A percentile compares a stretch with the other conserved stretches of the same genome.
Conservation (phyloP, 2,113 vertebrate genomes). For the Indicator maculatus region DNA sequence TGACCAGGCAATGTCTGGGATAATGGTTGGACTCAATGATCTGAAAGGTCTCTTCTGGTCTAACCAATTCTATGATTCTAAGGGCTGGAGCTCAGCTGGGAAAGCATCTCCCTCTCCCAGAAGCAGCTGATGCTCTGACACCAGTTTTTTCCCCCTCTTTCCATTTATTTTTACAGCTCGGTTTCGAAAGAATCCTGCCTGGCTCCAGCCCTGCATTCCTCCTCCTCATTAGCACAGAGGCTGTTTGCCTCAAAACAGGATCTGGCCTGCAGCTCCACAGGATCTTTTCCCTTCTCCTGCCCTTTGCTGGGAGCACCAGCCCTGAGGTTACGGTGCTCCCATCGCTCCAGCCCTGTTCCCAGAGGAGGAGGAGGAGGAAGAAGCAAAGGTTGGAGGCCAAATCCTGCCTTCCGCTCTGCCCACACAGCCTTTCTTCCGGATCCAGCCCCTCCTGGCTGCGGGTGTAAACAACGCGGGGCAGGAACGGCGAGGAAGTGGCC, state of each 20-base stretch:
- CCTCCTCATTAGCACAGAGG: not conserved
- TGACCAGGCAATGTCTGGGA: not conserved
- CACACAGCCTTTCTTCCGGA: slow-evolving; percentile 59
- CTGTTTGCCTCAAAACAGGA: slow-evolving; percentile 22
- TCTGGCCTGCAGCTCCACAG: not conserved
- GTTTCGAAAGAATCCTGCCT: slow-evolving; percentile 50
- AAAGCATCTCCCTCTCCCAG: not conserved
- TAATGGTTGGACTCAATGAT: not conserved
- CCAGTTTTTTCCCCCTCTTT: not conserved
- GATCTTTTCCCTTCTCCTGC: not conserved
- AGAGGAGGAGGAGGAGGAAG: not conserved
- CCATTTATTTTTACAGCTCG: slow-evolving; percentile 11
- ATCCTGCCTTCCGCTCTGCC: slow-evolving; percentile 53
- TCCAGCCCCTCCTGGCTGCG: not conserved
- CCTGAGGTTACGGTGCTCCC: not conserved
- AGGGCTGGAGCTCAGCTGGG: not conserved
- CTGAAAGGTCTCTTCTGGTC: not conserved
- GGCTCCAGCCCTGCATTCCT: slow-evolving; percentile 39
- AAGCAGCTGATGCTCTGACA: not conserved
- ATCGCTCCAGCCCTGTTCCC: not conserved
- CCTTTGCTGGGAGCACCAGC: not conserved
- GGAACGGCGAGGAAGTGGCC: not conserved
- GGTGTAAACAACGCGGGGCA: not conserved
- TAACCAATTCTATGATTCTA: not conserved
- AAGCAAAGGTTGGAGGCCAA: slow-evolving; percentile 44